A percentile compares a stretch with the other conserved stretches of the same genome.
Evolutionary conservation across 1,140 invertebrate species (phyloP).

Genomic region (Procambarus clarkii): DNA sequence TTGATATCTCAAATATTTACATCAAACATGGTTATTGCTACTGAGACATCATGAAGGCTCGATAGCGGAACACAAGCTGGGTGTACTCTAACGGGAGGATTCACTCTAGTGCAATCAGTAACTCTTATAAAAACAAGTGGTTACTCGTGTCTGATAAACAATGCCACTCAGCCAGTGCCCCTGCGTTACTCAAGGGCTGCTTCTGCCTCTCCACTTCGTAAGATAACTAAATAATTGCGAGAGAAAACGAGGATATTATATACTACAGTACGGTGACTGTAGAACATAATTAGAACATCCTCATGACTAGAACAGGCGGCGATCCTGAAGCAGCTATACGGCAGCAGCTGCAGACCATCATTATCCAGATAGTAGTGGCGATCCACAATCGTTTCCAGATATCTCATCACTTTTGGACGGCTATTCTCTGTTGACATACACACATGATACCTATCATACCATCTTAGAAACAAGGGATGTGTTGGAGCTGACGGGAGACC

Average conservation of each 20-base stretch:
- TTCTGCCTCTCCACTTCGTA: neutral
- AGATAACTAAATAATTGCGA: neutral
- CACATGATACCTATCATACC: too few relatives aligned
- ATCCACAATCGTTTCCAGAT: neutral
- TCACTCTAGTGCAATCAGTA: too few relatives aligned
- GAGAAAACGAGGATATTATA: neutral
- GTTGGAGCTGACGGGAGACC: too few relatives aligned
- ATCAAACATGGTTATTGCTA: conserved; percentile 28
- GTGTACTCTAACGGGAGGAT: too few relatives aligned
- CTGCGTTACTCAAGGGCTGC: neutral
- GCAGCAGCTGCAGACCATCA: neutral
- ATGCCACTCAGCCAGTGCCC: too few relatives aligned
- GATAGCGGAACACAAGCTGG: neutral
- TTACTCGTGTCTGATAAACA: too few relatives aligned
- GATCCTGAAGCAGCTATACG: neutral
- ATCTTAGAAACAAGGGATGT: too few relatives aligned
- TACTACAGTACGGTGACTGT: neutral
- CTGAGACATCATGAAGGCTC: conserved; percentile 17
- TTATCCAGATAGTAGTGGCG: neutral
- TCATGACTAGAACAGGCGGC: neutral
- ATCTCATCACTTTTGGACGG: neutral
- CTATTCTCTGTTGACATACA: neutral
- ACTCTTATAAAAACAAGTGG: too few relatives aligned
- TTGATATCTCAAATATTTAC: conserved; percentile 23
- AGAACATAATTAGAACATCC: neutral